Evolutionary conservation across 2,797 vertebrate genomes (phyloP).

Genomic region (Girardinus metallicus): DNA sequence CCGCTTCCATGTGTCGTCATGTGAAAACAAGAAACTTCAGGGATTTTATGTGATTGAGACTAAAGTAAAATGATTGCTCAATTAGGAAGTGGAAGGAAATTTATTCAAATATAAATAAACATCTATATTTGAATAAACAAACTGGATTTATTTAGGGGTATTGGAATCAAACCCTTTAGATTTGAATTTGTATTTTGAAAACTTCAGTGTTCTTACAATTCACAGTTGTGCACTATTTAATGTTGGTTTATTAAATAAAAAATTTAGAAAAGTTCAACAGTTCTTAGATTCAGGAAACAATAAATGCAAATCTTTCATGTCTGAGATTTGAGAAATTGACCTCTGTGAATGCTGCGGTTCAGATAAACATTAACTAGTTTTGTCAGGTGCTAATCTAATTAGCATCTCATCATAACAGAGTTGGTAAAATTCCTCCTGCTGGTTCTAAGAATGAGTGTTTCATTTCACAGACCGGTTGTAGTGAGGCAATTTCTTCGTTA

Average conservation of each 20-base stretch:
- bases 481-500: conserved; percentile 4
- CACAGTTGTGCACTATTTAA: not conserved
- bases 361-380: not conserved
- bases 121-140: too few relatives aligned
- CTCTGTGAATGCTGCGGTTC: conserved; percentile 10
- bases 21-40: not conserved
- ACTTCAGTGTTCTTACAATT: not conserved
- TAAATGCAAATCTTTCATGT: not conserved
- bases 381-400: not conserved
- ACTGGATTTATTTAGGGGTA: not conserved
- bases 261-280: not conserved
- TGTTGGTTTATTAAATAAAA: not conserved
- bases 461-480: conserved; percentile 1
- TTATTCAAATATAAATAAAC: too few relatives aligned
- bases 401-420: not conserved
- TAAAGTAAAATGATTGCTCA: not conserved
- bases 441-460: not conserved
- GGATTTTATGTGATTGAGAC: not conserved
- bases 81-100: not conserved
- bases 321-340: not conserved
- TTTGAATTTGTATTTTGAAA: not conserved
- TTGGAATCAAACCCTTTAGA: not conserved
- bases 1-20: not conserved
- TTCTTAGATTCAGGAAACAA: not conserved
- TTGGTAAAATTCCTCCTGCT: not conserved